phyloP scores from a whole-genome alignment of 2,888 invertebrate genomes.

The Drosophila mulleri region DNA sequence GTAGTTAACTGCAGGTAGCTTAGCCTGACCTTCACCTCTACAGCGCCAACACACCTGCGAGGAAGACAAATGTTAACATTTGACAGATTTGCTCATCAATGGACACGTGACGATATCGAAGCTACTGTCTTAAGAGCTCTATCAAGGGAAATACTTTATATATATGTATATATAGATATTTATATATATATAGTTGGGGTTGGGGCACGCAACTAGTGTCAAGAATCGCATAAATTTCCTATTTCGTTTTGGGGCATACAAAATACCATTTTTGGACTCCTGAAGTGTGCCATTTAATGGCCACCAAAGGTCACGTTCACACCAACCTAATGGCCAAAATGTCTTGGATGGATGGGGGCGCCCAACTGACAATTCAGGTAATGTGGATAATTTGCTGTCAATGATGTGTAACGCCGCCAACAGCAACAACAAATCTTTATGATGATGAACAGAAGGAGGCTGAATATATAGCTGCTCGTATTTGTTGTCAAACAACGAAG shows the following conservation, averaged over 20 bases:
- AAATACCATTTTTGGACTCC: conserved; percentile 63
- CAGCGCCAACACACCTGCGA: conserved; percentile 32
- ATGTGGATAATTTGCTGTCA: conserved; percentile 85
- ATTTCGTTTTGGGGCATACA: conserved; percentile 63
- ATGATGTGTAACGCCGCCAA: conserved; percentile 82
- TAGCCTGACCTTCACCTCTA: not conserved
- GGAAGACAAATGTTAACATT: conserved; percentile 17
- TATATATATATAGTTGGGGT: not conserved
- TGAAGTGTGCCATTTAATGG: conserved; percentile 83
- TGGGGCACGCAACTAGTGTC: conserved; percentile 74
- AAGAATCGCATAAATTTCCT: conserved; percentile 83
- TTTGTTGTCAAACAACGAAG: conserved; percentile 73
- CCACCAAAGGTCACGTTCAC: conserved; percentile 83
- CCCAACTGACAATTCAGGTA: conserved; percentile 83
- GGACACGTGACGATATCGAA: conserved; percentile 37
- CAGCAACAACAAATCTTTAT: conserved; percentile 30
- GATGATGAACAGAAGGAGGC: conserved; percentile 12
- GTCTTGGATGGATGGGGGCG: conserved; percentile 45
- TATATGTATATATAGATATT: not conserved
- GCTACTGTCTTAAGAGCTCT: conserved; percentile 33
- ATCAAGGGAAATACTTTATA: conserved; percentile 2
- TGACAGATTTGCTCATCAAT: conserved; percentile 33
- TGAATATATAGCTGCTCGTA: conserved; percentile 61
- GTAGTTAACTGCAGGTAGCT: not conserved
- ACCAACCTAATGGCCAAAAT: conserved; percentile 71